A percentile compares a stretch with the other conserved stretches of the same genome.
These are phyloP conservation scores for Brachymystax lenok DNA, from an alignment of 2,797 vertebrate species.

Conservation along the genomic window DNA sequence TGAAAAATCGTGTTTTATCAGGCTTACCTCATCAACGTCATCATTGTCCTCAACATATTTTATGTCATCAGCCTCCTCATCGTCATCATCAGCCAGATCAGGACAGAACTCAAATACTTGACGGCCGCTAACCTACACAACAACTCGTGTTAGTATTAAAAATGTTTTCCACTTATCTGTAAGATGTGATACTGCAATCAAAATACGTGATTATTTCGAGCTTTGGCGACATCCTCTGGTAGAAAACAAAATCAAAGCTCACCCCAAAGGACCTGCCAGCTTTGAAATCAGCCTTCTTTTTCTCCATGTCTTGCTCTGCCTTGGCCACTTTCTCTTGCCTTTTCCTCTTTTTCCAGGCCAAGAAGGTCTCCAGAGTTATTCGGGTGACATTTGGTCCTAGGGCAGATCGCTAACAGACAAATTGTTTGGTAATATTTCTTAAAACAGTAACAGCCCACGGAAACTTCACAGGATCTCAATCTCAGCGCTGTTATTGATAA, in stretches of 20 bases:
- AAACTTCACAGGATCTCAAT: no score
- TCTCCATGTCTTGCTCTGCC: conserved; percentile 92
- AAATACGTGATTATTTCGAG: neutral
- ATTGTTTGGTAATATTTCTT: no score
- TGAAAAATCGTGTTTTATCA: neutral
- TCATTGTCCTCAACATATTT: conserved; percentile 75
- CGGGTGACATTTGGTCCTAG: conserved; percentile 92
- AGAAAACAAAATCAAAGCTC: conserved; percentile 17
- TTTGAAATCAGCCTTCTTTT: conserved; percentile 96
- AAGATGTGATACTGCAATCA: neutral
- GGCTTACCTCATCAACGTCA: conserved; percentile 39
- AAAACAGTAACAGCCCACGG: no score
- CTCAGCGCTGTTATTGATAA: no score
- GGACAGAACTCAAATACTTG: conserved; percentile 98
- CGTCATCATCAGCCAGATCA: conserved; percentile 91
- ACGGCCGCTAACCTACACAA: conserved; percentile 88
- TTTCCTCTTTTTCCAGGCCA: conserved; percentile 98
- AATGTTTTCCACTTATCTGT: neutral
- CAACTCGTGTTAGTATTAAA: neutral
- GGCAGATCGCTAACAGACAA: conserved; percentile 81
- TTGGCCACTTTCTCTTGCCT: conserved; percentile 94
- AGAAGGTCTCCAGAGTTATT: conserved; percentile 96
- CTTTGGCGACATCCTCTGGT: neutral
- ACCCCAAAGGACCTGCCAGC: conserved; percentile 93
- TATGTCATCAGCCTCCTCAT: conserved; percentile 91